Conservation (phyloP, 1,140 invertebrate species). For the Bombus breviceps region DNA sequence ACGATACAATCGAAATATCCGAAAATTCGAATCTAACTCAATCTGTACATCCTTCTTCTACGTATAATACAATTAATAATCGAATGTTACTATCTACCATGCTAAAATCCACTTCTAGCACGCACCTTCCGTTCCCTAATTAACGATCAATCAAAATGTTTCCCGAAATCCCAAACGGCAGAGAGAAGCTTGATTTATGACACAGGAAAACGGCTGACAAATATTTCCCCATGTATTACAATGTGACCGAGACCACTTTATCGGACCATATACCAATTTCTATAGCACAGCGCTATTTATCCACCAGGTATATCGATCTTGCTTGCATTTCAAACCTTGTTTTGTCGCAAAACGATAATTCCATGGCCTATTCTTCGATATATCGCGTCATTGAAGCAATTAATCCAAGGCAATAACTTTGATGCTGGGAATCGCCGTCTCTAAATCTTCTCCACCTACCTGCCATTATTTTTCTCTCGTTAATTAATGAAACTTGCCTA, state of each 20-base stretch:
- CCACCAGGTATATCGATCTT: conserved; percentile 28
- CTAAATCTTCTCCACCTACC: background rate
- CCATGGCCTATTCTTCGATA: background rate
- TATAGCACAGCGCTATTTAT: conserved; percentile 20
- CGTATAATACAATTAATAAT: background rate
- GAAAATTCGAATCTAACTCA: background rate
- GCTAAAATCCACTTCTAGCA: background rate
- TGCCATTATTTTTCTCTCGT: no score
- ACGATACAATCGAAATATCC: background rate
- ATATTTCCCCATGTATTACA: conserved; percentile 44
- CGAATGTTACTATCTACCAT: background rate
- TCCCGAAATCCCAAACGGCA: background rate
- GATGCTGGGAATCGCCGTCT: background rate
- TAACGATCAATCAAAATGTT: conserved; percentile 37
- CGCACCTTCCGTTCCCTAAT: background rate
- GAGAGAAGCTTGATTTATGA: conserved; percentile 29
- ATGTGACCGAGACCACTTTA: conserved; percentile 31
- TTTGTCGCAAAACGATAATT: conserved; percentile 15
- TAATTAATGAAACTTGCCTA: no score
- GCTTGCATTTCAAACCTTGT: conserved; percentile 10
- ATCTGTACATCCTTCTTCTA: background rate
- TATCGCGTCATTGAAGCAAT: background rate
- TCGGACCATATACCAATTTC: conserved; percentile 11
- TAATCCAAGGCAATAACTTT: background rate
- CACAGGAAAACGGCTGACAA: conserved; percentile 39